These are phyloP conservation scores for Osmerus eperlanus DNA, from an alignment of 2,113 vertebrate species.

Conservation along the genomic window DNA sequence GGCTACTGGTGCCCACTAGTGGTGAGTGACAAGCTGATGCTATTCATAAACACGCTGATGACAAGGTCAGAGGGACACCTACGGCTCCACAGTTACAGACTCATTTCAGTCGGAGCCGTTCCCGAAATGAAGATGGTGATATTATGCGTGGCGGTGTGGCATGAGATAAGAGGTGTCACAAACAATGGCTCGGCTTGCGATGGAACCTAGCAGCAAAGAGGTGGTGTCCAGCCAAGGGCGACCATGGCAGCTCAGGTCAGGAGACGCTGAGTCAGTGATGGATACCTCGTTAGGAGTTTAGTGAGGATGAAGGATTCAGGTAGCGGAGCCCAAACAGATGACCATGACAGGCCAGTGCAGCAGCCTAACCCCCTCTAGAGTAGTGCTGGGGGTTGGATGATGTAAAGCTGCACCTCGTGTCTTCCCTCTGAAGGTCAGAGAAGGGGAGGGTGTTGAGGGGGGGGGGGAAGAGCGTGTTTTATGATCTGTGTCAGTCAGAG, in stretches of 20 bases:
- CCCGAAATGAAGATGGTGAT: no score
- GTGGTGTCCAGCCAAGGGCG: slow-evolving; percentile 25
- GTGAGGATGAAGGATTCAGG: slow-evolving; percentile 25
- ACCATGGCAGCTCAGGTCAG: slow-evolving; percentile 23
- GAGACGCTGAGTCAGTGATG: slow-evolving; percentile 43
- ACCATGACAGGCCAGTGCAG: slow-evolving; percentile 8
- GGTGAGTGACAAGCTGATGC: slow-evolving; percentile 7
- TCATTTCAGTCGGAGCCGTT: no score
- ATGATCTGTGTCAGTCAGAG: slow-evolving; percentile 52
- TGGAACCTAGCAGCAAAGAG: not conserved
- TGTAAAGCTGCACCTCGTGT: slow-evolving; percentile 15
- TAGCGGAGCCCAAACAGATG: slow-evolving; percentile 17
- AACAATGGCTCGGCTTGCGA: slow-evolving; percentile 16
- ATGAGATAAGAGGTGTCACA: slow-evolving; percentile 27
- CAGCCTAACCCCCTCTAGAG: slow-evolving; percentile 1
- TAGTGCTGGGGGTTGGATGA: slow-evolving; percentile 23
- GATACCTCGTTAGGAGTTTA: slow-evolving; percentile 36
- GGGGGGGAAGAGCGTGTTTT: slow-evolving; percentile 21
- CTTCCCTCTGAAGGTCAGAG: slow-evolving; percentile 46
- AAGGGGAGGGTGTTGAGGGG: slow-evolving; percentile 1
- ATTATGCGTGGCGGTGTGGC: no score
- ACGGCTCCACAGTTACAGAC: slow-evolving; percentile 23
- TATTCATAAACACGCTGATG: not conserved
- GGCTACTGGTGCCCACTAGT: slow-evolving; percentile 13
- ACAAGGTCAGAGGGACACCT: slow-evolving; percentile 26